Evolutionary conservation across 2,888 invertebrate species (phyloP).

Genomic region (Amitus sp.): DNA sequence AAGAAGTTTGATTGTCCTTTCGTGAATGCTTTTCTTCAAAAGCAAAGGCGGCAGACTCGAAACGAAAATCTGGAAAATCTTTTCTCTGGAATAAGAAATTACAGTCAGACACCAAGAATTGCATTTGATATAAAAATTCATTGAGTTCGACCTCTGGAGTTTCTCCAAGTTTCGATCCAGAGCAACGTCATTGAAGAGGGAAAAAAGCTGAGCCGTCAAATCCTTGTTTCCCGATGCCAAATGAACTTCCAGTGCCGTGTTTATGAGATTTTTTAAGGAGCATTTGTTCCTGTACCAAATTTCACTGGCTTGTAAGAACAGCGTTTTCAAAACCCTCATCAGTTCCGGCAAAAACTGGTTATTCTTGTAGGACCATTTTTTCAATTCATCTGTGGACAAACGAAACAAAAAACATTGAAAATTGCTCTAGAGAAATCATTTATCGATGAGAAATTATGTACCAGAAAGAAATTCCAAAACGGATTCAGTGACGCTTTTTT

Average conservation of each 20-base stretch:
- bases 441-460: conserved; percentile 41
- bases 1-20: conserved; percentile 55
- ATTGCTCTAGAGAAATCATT: no score
- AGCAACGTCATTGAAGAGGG: conserved; percentile 66
- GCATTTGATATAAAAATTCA: no score
- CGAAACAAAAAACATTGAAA: no score
- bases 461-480: conserved; percentile 69
- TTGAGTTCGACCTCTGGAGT: conserved; percentile 60
- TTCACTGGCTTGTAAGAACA: conserved; percentile 54
- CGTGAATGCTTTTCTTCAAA: conserved; percentile 49
- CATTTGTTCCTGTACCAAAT: conserved; percentile 52
- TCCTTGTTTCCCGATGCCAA: conserved; percentile 47
- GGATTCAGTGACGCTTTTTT: conserved; percentile 57
- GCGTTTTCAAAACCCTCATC: conserved; percentile 47
- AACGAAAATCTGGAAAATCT: conserved; percentile 52
- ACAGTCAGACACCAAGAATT: no score
- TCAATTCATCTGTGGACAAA: conserved; percentile 49
- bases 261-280: conserved; percentile 47
- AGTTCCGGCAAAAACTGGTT: conserved; percentile 43
- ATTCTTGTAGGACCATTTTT: conserved; percentile 47
- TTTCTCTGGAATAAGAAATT: conserved; percentile 52
- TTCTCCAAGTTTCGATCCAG: conserved; percentile 61
- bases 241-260: conserved; percentile 45
- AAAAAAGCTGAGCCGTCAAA: conserved; percentile 61
- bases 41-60: conserved; percentile 52